These are phyloP conservation scores for Nasonia oneida DNA, from an alignment of 2,888 invertebrate genomes.

Conservation along the genomic window DNA sequence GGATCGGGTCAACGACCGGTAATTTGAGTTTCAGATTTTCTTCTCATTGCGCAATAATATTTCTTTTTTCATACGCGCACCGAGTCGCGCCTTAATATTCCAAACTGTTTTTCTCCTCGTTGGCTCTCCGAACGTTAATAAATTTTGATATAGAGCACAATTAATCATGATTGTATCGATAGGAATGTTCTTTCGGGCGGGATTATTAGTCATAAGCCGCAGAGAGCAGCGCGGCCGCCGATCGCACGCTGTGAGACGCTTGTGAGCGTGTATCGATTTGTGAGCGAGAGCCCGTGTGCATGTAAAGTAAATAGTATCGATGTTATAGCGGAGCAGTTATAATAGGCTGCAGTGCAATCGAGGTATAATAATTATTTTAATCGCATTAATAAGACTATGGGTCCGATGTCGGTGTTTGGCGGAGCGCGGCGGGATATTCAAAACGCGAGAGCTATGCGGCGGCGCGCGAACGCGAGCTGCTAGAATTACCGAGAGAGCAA, in stretches of 20 bases:
- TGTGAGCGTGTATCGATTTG: slow-evolving; percentile 20
- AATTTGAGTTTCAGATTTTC: slow-evolving; percentile 57
- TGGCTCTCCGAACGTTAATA: slow-evolving; percentile 26
- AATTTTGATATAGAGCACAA: slow-evolving; percentile 50
- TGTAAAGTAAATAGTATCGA: slow-evolving; percentile 45
- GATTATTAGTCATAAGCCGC: slow-evolving; percentile 40
- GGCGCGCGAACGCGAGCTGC: not conserved
- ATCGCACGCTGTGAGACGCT: slow-evolving; percentile 17
- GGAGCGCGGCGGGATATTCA: not conserved
- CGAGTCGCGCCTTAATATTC: not conserved
- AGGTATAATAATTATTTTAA: slow-evolving; percentile 56
- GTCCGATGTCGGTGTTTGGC: not conserved
- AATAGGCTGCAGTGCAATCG: slow-evolving; percentile 51
- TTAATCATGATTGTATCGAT: slow-evolving; percentile 59
- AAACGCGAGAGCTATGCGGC: slow-evolving; percentile 29
- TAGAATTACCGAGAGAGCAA: slow-evolving; percentile 22
- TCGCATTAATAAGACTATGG: slow-evolving; percentile 59
- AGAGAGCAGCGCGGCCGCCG: not conserved
- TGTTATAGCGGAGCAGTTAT: slow-evolving; percentile 31
- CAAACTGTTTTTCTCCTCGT: slow-evolving; percentile 1
- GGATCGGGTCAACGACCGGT: slow-evolving; percentile 67
- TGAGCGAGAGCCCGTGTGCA: slow-evolving; percentile 4
- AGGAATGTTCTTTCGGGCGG: slow-evolving; percentile 13
- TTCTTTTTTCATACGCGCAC: slow-evolving; percentile 32
- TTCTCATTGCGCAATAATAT: slow-evolving; percentile 9